These are phyloP conservation scores for Euphonia xanthogaster DNA, from an alignment of 2,797 vertebrate species.

Conservation along the genomic window DNA sequence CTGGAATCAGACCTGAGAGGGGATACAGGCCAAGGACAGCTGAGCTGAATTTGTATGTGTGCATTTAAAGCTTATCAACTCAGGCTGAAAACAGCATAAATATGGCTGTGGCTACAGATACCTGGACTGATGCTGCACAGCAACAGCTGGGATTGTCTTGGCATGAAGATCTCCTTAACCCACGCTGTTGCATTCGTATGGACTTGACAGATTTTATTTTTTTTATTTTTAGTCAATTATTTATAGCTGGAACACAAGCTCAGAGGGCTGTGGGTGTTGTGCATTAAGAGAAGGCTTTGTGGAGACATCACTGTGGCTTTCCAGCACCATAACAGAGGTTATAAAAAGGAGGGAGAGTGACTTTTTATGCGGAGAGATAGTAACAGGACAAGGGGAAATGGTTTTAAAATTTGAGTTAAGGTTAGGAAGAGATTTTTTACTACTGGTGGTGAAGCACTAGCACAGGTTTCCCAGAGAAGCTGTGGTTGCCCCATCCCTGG, in stretches of 20 bases:
- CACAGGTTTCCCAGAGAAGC: neutral
- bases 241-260: neutral
- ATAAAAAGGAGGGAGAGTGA: neutral
- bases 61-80: neutral
- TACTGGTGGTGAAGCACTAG: fast-evolving
- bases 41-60: neutral
- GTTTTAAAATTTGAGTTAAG: neutral
- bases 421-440: neutral
- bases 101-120: neutral
- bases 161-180: neutral
- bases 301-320: neutral
- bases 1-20: conserved; percentile 18
- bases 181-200: neutral
- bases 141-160: neutral
- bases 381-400: neutral
- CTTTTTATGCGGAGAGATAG: neutral
- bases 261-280: neutral
- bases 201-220: neutral
- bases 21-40: neutral
- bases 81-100: neutral
- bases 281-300: neutral
- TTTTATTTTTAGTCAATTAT: neutral
- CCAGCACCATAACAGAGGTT: too few species aligned
- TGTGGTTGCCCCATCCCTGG: neutral
- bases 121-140: neutral